Conservation (phyloP, 1,140 invertebrate genomes). For the Drosophila truncata region DNA sequence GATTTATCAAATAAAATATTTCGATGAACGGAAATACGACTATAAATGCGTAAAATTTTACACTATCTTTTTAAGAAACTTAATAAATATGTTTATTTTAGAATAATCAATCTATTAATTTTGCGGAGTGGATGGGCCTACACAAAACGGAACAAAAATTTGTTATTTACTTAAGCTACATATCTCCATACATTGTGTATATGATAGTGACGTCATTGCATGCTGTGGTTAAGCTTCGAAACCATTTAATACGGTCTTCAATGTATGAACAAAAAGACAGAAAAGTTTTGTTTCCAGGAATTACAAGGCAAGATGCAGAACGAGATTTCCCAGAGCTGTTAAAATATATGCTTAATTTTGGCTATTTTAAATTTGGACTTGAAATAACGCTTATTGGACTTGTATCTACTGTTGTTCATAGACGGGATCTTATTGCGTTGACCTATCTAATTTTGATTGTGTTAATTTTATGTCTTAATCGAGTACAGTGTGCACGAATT, state of each 20-base stretch:
- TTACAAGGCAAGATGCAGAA: slow-evolving; percentile 93
- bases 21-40: slow-evolving; percentile 88
- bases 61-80: neutral
- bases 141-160: slow-evolving; percentile 87
- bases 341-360: slow-evolving; percentile 96
- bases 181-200: slow-evolving; percentile 93
- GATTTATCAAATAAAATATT: slow-evolving; percentile 97
- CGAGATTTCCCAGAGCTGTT: slow-evolving; percentile 91
- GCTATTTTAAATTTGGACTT: slow-evolving; percentile 97
- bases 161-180: slow-evolving; percentile 87
- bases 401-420: slow-evolving; percentile 93
- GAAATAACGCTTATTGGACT: slow-evolving; percentile 95
- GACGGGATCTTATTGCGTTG: slow-evolving; percentile 95
- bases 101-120: slow-evolving; percentile 87
- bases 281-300: slow-evolving; percentile 93
- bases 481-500: slow-evolving; percentile 89
- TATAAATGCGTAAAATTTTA: slow-evolving; percentile 55
- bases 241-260: slow-evolving; percentile 88
- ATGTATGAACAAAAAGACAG: slow-evolving; percentile 70
- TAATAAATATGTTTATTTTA: slow-evolving; percentile 1
- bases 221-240: slow-evolving; percentile 94
- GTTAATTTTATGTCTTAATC: slow-evolving; percentile 89
- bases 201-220: slow-evolving; percentile 94
- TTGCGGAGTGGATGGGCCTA: slow-evolving; percentile 96
- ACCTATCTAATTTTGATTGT: slow-evolving; percentile 95